Base-by-base conservation (phyloP, 2,888 invertebrate species). In the Iselma pallidipennis region DNA sequence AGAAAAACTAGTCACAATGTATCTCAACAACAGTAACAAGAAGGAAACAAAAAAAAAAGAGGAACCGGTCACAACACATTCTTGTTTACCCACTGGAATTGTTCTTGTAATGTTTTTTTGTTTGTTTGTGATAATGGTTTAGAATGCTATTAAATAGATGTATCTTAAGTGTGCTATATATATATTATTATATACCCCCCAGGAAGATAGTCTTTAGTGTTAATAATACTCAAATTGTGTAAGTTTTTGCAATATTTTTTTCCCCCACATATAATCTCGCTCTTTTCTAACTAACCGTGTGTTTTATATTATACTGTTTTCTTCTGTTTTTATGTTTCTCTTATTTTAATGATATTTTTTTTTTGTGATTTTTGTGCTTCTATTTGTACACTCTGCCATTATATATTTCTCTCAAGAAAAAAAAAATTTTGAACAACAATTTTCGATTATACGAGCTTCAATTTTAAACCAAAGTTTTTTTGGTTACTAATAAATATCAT, bases 111-210 rank as follows among this genome's bases (percentile, higher is more conserved):
- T 49, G 16, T 28, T 37, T 23, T 14, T 37, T 37, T 4, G 14
- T 37, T 37, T 37, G 68, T 71, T 76, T 75, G 74, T 77, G 74
- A 77, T 76, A 73, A 77, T 76, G 76, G 76, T 77, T 76, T 78
- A 74, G 77, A 79, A 78, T 79, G 79, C 79, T 78, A 77, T 79
- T 45, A 45, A 12, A 75, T 76, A 74, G 67, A 62, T 76, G 76
- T 78, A 75, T 71, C 76, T 77, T 80, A 78, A 76, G 79, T 80
- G 80, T 80, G 80, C 80, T 79, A 77, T 77, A 76, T 76, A 75
- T 73, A 62, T 42, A 19, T 10, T 42, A 21, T 10, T 21, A 45
- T 45, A 45, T 42, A 21, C 3, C 12, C 7, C 45, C 21, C 1
- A 19, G 12, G 2, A 23, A 23, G 12, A 45, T 45, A 45, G 23